These are phyloP conservation scores for Apamea monoglypha DNA, from an alignment of 2,888 invertebrate genomes.

Conservation along the genomic window DNA sequence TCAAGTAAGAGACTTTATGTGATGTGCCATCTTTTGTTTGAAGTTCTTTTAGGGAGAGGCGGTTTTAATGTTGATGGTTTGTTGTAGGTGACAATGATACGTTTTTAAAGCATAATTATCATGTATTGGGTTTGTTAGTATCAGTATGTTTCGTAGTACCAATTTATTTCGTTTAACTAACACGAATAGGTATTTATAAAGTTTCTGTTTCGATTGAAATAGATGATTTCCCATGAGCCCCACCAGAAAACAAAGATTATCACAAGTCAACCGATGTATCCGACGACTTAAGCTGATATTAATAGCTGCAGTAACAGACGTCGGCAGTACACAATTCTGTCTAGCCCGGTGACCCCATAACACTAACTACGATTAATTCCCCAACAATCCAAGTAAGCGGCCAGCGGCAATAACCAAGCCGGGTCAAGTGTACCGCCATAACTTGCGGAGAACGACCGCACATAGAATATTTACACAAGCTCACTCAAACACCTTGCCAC, in stretches of 20 bases:
- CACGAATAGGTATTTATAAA: background rate
- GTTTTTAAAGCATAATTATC: too few species aligned
- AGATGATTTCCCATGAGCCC: too few species aligned
- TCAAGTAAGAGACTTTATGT: slow-evolving; percentile 44
- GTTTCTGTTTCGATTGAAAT: too few species aligned
- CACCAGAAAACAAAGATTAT: background rate
- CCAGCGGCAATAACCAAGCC: slow-evolving; percentile 67
- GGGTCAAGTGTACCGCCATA: slow-evolving; percentile 72
- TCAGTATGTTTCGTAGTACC: background rate
- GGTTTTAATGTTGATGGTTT: background rate
- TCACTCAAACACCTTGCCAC: slow-evolving; percentile 61
- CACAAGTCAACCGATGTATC: background rate
- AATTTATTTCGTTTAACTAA: background rate
- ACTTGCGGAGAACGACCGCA: slow-evolving; percentile 75
- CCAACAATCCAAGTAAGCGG: slow-evolving; percentile 63
- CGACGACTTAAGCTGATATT: background rate
- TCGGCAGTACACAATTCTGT: slow-evolving; percentile 27
- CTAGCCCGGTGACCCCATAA: slow-evolving; percentile 51
- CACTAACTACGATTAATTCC: slow-evolving; percentile 66
- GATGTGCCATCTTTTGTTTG: slow-evolving; percentile 6
- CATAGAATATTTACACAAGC: slow-evolving; percentile 77
- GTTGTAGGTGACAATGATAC: background rate
- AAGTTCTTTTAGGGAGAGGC: background rate
- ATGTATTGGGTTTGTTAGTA: background rate
- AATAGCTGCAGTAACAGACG: slow-evolving; percentile 32